Evolutionary conservation across 2,797 vertebrate species (phyloP), one percentile per base, ranked within the genome.

Genomic region (Bufotes viridis): DNA sequence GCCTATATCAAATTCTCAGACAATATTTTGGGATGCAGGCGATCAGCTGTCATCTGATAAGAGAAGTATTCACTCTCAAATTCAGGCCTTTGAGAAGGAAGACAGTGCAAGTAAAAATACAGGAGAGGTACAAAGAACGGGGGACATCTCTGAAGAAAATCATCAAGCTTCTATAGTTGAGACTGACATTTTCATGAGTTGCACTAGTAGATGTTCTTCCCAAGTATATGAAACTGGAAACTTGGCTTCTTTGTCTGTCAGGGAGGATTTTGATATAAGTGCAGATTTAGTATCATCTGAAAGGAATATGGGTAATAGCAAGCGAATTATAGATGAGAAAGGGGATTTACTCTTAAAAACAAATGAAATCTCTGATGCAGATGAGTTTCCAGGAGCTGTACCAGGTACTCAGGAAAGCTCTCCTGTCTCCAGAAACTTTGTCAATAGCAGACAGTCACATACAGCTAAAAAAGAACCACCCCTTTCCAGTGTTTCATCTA

Each of bases 381-480:
- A 74, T n/a, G 12, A n/a, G 22, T 70, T 91, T 14, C 87, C 94
- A 51, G 97, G 96, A 88, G 94, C 96, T 0, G 42, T 79, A 61
- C 3, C 22, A 29, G 67, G 20, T 49, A n/a, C 57, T 26, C 57
- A 53, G 22, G 63, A 34, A 10, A 78, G 13, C 9, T 24, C 14
- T 13, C 17, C 51, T 69, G 24, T 51, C 65, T 18, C 1, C 86
- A 93, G 67, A 93, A 96, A 87, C 95, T 95, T 78, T 92, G 93
- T 92, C 86, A 92, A 90, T 82, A 95, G 97, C 85, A 97, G 97
- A 90, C 95, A 97, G 10, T 97, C 97, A 88, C 96, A 96, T 7
- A 94, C 95, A 17, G 95, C 97, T 90, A 96, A 96, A 86, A 99
- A 97, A 74, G 97, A 98, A 91, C 96, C 98, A 90, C 98, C 97